These are phyloP conservation scores for Bryconaethiops microstoma DNA, from an alignment of 2,797 vertebrate genomes.

Conservation along the genomic window DNA sequence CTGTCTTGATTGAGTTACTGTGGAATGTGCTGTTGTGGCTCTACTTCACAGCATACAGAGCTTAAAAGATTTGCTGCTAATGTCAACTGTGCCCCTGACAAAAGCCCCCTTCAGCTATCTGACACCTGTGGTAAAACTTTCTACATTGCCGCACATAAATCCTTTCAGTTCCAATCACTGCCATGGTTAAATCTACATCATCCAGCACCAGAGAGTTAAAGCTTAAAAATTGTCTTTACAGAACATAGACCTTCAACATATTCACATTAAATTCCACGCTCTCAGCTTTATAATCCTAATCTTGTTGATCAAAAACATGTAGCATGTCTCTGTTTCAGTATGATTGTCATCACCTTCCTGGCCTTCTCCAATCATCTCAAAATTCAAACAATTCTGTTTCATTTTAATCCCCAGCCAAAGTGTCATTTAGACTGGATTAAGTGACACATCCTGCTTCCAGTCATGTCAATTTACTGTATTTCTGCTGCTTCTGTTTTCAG, in stretches of 20 bases:
- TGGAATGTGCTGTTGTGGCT: too few species aligned
- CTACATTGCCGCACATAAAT: not conserved
- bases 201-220: not conserved
- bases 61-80: too few species aligned
- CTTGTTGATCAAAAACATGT: constrained; percentile 38
- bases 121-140: too few species aligned
- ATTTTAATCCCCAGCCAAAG: constrained; percentile 82
- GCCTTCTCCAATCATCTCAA: constrained; percentile 75
- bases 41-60: too few species aligned
- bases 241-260: constrained; percentile 8
- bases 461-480: constrained; percentile 43
- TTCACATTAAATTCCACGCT: not conserved
- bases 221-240: not conserved
- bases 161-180: not conserved
- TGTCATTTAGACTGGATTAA: constrained; percentile 85
- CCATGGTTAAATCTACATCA: not conserved
- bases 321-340: constrained; percentile 52
- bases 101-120: too few species aligned
- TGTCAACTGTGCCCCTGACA: too few species aligned
- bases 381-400: constrained; percentile 80
- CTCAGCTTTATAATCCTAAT: constrained; percentile 33
- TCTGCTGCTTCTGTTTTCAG: constrained; percentile 10
- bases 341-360: constrained; percentile 57
- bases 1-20: too few species aligned
- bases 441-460: constrained; percentile 58